Evolutionary conservation across 2,888 invertebrate genomes (phyloP).

Genomic region (Villa cingulata): DNA sequence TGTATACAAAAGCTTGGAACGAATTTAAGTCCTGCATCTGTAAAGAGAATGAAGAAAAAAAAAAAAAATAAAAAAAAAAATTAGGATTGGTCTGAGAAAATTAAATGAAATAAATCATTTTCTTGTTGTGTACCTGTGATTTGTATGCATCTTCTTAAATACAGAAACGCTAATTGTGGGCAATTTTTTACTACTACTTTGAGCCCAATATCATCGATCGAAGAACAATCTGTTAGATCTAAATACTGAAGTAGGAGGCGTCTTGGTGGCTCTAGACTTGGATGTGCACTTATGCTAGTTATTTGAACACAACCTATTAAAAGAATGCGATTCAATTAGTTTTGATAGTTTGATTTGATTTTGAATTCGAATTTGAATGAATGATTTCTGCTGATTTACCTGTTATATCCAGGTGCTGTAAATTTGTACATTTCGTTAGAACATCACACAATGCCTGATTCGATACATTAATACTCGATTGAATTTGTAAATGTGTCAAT

Average conservation of each 20-base stretch:
- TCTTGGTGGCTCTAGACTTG: constrained; percentile 48
- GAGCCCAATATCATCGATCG: constrained; percentile 71
- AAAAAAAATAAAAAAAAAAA: background rate
- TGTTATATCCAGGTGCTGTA: constrained; percentile 74
- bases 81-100: background rate
- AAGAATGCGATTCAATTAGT: background rate
- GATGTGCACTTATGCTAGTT: constrained; percentile 60
- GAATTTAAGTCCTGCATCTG: constrained; percentile 81
- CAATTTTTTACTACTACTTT: constrained; percentile 74
- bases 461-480: constrained; percentile 58
- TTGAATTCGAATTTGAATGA: background rate
- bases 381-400: constrained; percentile 39
- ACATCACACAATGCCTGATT: constrained; percentile 67
- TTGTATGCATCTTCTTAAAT: constrained; percentile 73
- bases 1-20: constrained; percentile 78
- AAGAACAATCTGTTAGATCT: constrained; percentile 80
- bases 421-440: constrained; percentile 61
- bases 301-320: constrained; percentile 58
- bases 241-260: constrained; percentile 70
- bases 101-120: too few species aligned
- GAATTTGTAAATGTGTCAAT: constrained; percentile 65
- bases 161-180: constrained; percentile 73
- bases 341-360: background rate
- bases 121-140: constrained; percentile 77
- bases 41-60: constrained; percentile 22